Evolutionary conservation across 2,113 vertebrate species (phyloP).

Genomic region (Otis tarda): DNA sequence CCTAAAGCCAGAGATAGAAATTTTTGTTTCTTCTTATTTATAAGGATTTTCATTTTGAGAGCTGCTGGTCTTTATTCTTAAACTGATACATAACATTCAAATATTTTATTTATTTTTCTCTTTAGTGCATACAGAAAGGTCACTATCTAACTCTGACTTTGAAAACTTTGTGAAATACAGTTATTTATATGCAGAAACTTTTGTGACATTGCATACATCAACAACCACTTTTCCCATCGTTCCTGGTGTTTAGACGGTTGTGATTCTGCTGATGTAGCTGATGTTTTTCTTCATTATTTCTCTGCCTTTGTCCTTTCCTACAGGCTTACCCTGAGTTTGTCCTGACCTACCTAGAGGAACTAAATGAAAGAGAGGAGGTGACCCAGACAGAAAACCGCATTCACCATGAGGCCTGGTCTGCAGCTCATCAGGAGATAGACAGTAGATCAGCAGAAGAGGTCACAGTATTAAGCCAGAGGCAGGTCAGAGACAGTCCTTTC

Average conservation of each 20-base stretch:
- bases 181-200: not conserved
- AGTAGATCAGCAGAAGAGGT: slow-evolving; percentile 70
- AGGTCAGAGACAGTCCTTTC: slow-evolving; percentile 62
- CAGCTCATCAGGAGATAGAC: slow-evolving; percentile 52
- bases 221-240: not conserved
- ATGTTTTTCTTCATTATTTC: slow-evolving; percentile 27
- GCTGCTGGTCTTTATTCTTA: not conserved
- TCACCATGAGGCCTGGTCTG: slow-evolving; percentile 57
- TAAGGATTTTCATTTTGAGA: not conserved
- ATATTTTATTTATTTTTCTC: not conserved
- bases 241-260: not conserved
- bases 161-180: not conserved
- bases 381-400: slow-evolving; percentile 63
- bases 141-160: not conserved
- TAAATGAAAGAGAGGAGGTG: slow-evolving; percentile 69
- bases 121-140: not conserved
- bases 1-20: not conserved
- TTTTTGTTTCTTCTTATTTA: not conserved
- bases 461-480: slow-evolving; percentile 59
- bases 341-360: slow-evolving; percentile 80
- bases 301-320: slow-evolving; percentile 60
- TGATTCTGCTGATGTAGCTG: slow-evolving; percentile 15
- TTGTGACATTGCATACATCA: not conserved
- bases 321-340: slow-evolving; percentile 78
- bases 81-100: not conserved